Evolutionary conservation across 2,797 vertebrate genomes (phyloP).

Genomic region (Tiaroga cobitis): DNA sequence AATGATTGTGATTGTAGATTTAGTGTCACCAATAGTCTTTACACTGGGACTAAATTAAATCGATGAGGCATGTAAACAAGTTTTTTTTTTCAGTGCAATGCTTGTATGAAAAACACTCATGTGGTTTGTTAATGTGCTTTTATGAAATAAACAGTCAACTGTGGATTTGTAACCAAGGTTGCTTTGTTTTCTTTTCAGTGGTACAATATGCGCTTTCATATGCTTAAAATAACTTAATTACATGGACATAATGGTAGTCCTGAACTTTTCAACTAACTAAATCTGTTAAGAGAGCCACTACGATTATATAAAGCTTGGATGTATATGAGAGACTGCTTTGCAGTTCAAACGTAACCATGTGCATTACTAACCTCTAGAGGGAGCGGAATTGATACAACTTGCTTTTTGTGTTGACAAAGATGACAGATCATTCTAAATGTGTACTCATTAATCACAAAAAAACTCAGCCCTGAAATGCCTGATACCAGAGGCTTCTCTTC

Average conservation of each 20-base stretch:
- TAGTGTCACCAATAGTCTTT: slow-evolving; percentile 28
- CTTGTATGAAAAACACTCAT: slow-evolving; percentile 64
- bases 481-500: not conserved
- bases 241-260: slow-evolving; percentile 2
- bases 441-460: not conserved
- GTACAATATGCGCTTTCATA: not conserved
- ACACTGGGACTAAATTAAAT: slow-evolving; percentile 51
- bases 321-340: not conserved
- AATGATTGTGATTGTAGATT: slow-evolving; percentile 45
- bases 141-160: slow-evolving; percentile 84
- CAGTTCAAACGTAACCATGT: not conserved
- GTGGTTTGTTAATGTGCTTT: slow-evolving; percentile 83
- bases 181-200: slow-evolving; percentile 59
- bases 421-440: not conserved
- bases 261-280: not conserved
- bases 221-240: not conserved
- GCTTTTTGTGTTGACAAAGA: not conserved
- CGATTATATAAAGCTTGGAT: not conserved
- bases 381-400: not conserved
- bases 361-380: slow-evolving; percentile 16
- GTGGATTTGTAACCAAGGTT: slow-evolving; percentile 61
- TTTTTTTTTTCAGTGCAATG: not conserved
- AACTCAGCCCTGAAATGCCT: not conserved
- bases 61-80: slow-evolving; percentile 69
- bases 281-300: not conserved